phyloP scores from a whole-genome alignment of 2,888 invertebrate species.

The Neoitamus cyanurus region DNA sequence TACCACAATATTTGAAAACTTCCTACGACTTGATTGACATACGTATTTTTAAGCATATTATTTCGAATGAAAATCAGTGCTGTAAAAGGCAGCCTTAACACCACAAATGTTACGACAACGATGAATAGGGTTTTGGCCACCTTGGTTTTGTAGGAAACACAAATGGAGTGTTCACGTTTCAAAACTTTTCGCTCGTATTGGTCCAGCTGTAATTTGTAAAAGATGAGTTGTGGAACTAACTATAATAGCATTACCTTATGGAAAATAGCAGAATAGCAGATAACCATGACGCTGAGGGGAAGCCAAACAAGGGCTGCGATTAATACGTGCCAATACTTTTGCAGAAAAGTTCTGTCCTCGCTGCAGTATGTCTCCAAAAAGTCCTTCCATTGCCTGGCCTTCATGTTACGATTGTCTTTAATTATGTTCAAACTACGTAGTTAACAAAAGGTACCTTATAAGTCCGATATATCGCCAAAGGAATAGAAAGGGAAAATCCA shows the following conservation, averaged over 20 bases:
- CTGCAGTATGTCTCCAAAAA: constrained; percentile 81
- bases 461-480: constrained; percentile 73
- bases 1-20: constrained; percentile 74
- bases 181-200: constrained; percentile 73
- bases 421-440: neutral
- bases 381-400: constrained; percentile 81
- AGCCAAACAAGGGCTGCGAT: constrained; percentile 81
- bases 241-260: constrained; percentile 68
- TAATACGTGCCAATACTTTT: constrained; percentile 83
- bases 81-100: constrained; percentile 81
- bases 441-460: constrained; percentile 69
- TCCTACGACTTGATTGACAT: constrained; percentile 69
- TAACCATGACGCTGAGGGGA: constrained; percentile 78
- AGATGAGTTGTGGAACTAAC: neutral
- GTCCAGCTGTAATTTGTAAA: constrained; percentile 69
- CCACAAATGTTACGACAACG: constrained; percentile 74
- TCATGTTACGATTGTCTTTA: constrained; percentile 51
- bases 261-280: constrained; percentile 80
- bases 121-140: constrained; percentile 79
- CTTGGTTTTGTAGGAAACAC: constrained; percentile 73
- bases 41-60: constrained; percentile 64
- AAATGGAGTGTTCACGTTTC: constrained; percentile 72
- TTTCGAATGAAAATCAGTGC: constrained; percentile 75
- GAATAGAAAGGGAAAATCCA: constrained; percentile 73
- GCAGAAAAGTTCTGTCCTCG: constrained; percentile 73